Evolutionary conservation across 2,888 invertebrate species (phyloP), one percentile per base, ranked within the genome.

Genomic region (Asteroscopus sphinx): DNA sequence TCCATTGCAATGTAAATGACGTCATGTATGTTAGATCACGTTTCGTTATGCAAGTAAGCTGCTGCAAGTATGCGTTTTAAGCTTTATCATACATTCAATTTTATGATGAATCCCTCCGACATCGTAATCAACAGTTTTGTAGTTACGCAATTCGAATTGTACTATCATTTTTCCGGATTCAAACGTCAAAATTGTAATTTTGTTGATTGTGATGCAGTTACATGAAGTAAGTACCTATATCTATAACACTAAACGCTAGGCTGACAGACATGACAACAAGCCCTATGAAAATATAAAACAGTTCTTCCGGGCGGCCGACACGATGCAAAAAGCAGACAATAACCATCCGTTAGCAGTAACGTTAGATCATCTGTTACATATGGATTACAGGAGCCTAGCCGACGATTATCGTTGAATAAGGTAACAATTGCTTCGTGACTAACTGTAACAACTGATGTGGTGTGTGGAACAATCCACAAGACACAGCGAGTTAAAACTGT

Each of bases 321-420:
- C 32, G 35, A 51, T 11, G 41, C 63, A 73, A 74, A 66, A 61
- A 54, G 7, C 2, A 62, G 37, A 68, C 70, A 75, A 70, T 73
- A 75, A 55, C 46, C 37, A 47, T 52, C 76, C 67, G 75, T 73
- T 76, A 73, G 33, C 41, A 49, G 63, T 71, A 75, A 55, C 73
- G 73, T 73, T 73, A 73, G 42, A 54, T 70, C 68, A 71, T 73
- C 71, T 76, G 68, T 76, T 76, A 49, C 76, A 76, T 76, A 76
- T 76, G 76, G 76, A 73, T 76, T 71, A 76, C 73, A 66, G 56
- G 42, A 69, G 68, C 35, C 48, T 73, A 57, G 71, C 76, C 64
- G 32, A 58, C 68, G 76, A 76, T 73, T 76, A 76, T 49, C 62
- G 55, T 61, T 53, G 62, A 71, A 65, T 70, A 70, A 59, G 55